A percentile compares a stretch with the other conserved stretches of the same genome.
These are phyloP conservation scores for Ara ararauna DNA, from an alignment of 2,797 vertebrate genomes.

Conservation along the genomic window DNA sequence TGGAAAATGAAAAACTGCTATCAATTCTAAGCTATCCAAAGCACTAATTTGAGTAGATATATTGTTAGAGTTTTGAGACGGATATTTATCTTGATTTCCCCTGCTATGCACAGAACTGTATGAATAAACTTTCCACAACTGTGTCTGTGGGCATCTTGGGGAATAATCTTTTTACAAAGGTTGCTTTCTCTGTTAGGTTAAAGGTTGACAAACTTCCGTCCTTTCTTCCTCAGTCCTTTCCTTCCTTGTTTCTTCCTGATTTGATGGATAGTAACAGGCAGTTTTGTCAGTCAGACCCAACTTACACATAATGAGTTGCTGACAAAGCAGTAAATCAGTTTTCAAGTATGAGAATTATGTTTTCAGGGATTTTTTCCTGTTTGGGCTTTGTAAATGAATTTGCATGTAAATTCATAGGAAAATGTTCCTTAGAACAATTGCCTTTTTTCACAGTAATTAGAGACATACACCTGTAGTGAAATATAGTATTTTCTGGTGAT, in stretches of 20 bases:
- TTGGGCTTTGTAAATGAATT: slow-evolving; percentile 1
- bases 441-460: neutral
- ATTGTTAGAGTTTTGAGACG: neutral
- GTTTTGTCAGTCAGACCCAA: neutral
- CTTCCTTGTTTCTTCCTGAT: neutral
- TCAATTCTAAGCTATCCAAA: neutral
- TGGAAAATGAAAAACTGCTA: neutral
- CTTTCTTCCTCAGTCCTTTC: neutral
- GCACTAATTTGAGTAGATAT: neutral
- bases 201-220: neutral
- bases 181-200: neutral
- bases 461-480: neutral
- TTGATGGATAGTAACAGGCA: neutral
- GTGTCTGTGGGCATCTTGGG: neutral
- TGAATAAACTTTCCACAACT: neutral
- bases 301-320: neutral
- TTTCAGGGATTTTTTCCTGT: neutral
- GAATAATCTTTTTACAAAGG: neutral
- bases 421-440: neutral
- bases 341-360: neutral
- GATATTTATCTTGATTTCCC: neutral
- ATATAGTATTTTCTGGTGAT: neutral
- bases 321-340: neutral
- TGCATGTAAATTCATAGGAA: neutral
- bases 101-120: neutral